These are phyloP conservation scores for Neomorphus geoffroyi DNA, from an alignment of 2,797 vertebrate species.

Conservation along the genomic window DNA sequence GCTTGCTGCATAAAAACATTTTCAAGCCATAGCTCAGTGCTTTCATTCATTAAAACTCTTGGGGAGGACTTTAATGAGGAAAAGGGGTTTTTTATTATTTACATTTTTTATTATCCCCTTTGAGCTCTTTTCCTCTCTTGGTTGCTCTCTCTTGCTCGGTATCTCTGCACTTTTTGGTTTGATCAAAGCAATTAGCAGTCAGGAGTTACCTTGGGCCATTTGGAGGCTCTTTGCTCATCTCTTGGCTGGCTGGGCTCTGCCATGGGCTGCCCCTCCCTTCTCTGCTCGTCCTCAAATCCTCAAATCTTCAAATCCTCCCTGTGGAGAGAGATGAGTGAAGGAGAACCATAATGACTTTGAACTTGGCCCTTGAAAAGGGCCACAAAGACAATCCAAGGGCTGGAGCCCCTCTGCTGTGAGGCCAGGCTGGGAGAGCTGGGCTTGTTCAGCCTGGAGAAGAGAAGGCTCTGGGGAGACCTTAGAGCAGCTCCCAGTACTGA, in stretches of 20 bases:
- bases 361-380: too few relatives aligned
- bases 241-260: background rate
- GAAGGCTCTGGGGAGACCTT: too few relatives aligned
- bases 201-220: fast-evolving
- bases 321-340: background rate
- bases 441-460: too few relatives aligned
- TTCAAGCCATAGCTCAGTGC: background rate
- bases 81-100: background rate
- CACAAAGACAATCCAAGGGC: too few relatives aligned
- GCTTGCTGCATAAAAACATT: background rate
- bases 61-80: background rate
- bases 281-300: background rate
- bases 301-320: background rate
- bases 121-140: background rate
- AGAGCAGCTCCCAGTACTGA: too few relatives aligned
- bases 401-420: too few relatives aligned
- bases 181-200: background rate
- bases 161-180: background rate
- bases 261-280: background rate
- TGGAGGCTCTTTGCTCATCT: background rate
- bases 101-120: background rate
- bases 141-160: background rate
- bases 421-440: too few relatives aligned
- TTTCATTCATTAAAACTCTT: constrained; percentile 29
- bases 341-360: background rate